A percentile compares a stretch with the other conserved stretches of the same genome.
Evolutionary conservation across 1,140 invertebrate genomes (phyloP).

Genomic region (Drosophila prosaltans): DNA sequence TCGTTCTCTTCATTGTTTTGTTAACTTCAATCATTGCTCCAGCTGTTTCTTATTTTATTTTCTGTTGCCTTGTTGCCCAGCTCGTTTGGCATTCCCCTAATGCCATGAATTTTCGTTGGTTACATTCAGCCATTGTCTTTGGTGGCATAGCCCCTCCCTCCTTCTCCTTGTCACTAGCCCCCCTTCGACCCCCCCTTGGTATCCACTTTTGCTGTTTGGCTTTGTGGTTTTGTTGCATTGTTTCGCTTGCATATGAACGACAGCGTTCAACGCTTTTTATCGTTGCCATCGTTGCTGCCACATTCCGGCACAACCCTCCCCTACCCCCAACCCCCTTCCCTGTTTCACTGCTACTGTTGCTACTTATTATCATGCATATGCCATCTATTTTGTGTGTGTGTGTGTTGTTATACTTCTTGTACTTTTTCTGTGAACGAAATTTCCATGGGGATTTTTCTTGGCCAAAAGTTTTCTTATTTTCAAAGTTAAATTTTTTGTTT

Average conservation of each 20-base stretch:
- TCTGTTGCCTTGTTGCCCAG: constrained; percentile 47
- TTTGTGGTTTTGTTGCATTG: constrained; percentile 70
- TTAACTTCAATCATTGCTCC: constrained; percentile 9
- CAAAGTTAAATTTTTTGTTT: no score
- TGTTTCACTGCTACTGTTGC: constrained; percentile 6
- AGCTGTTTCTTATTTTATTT: constrained; percentile 41
- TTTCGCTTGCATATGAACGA: constrained; percentile 73
- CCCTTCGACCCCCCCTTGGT: neutral
- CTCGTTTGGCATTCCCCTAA: constrained; percentile 77
- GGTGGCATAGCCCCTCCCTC: constrained; percentile 24
- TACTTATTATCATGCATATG: constrained; percentile 69
- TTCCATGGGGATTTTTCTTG: constrained; percentile 72
- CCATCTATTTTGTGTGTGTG: constrained; percentile 10
- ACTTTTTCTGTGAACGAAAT: constrained; percentile 53
- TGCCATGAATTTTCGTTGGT: constrained; percentile 77
- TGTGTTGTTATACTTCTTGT: neutral
- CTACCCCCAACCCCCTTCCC: neutral
- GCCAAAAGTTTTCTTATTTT: constrained; percentile 41
- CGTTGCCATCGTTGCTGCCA: constrained; percentile 48
- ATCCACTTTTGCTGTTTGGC: neutral
- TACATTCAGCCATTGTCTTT: constrained; percentile 77
- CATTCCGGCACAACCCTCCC: constrained; percentile 11
- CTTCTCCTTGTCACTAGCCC: neutral
- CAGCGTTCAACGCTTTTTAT: constrained; percentile 76
- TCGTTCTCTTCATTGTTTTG: neutral